phyloP scores from a whole-genome alignment of 2,113 vertebrate species.

The Anarrhichthys ocellatus region DNA sequence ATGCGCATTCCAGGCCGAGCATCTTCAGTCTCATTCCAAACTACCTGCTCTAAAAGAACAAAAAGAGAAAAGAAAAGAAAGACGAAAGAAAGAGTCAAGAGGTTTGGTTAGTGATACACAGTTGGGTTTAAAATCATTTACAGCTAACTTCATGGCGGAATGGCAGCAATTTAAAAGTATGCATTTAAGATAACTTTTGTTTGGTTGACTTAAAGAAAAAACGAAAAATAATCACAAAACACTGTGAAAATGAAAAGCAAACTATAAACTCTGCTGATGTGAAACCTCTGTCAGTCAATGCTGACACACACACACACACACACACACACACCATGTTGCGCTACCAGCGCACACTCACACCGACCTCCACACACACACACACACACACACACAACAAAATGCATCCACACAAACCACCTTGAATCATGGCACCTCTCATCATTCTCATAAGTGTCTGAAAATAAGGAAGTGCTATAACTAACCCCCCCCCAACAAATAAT shows the following conservation, averaged over 20 bases:
- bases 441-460: conserved; percentile 72
- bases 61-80: not conserved
- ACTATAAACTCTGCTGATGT: no score
- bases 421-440: conserved; percentile 60
- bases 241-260: not conserved
- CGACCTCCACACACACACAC: conserved; percentile 39
- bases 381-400: conserved; percentile 34
- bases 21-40: conserved; percentile 54
- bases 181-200: not conserved
- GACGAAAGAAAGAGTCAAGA: not conserved
- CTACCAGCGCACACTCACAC: conserved; percentile 4
- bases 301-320: not conserved
- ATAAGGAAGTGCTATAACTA: conserved; percentile 66
- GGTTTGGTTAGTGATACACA: not conserved
- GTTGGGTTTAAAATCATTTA: not conserved
- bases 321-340: not conserved
- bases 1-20: conserved; percentile 52
- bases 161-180: not conserved
- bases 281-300: not conserved
- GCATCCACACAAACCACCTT: conserved; percentile 46
- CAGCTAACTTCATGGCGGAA: not conserved
- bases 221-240: not conserved
- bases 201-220: not conserved
- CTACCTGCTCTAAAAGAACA: conserved; percentile 43
- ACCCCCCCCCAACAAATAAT: conserved; percentile 75